Evolutionary conservation across 2,797 vertebrate species (phyloP), one percentile per base, ranked within the genome.

Genomic region (Cossypha dichroa): DNA sequence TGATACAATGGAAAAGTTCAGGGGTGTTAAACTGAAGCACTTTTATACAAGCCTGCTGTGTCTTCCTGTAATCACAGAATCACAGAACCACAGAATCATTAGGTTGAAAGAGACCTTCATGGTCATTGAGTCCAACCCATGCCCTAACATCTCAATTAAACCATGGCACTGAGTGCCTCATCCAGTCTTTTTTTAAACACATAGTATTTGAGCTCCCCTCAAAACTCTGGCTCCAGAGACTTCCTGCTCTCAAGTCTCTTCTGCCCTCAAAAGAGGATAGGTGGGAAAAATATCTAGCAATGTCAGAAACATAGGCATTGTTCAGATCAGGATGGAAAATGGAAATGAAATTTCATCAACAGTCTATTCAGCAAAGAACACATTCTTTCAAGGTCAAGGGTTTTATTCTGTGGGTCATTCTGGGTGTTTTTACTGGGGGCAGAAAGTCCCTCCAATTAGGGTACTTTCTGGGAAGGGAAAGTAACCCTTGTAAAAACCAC

Each of bases 1-100:
- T 62, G 28, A 63, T 51, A 48, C 19, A 55, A 64, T 88, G 79
- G 76, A 73, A 90, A 91, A 95, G 36, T 76, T 33, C 17, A 51
- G 16, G 12, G 55, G 52, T 66, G 45, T 76, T 79, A 66, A 74
- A 40, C 10, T 58, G 49, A 79, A 85, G 15, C 9, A 29, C 16
- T 89, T 95, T 73, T 31, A 64, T 34, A 34, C 8, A 58, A 85
- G 25, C 16, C 45, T 79, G 34, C 29, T 46, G 26, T 31, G 31
- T 62, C 49, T 88, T 89, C 52, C 23, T 51, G 17, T 29, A 29
- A 51, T 29, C 49, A 51, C 28, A 51, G 48, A 49, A 28, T 7
- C 48, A 29, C 10, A 49, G 48, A 48, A 25, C 25, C 34, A 34
- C 34, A 49, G 15, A 51, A 18, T 51, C 49, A 51, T 17, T 19